A percentile compares a stretch with the other conserved stretches of the same genome.
Evolutionary conservation across 1,140 invertebrate genomes (phyloP).

Genomic region (Episyrphus balteatus): DNA sequence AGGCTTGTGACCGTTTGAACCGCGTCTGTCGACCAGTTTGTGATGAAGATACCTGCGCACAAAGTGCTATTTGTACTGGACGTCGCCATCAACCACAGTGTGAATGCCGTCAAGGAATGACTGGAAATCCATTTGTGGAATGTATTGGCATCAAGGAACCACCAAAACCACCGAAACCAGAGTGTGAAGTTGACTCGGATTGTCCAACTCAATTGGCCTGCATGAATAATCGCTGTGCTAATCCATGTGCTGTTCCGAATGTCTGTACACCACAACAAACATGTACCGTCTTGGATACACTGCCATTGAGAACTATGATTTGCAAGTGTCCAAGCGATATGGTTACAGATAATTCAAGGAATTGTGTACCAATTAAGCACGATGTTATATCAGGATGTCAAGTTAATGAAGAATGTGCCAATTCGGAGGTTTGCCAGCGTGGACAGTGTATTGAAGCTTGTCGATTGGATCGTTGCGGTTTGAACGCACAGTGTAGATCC

Average conservation of each 20-base stretch:
- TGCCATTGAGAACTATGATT: constrained; percentile 67
- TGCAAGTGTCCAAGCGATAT: constrained; percentile 70
- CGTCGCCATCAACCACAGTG: constrained; percentile 68
- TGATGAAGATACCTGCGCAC: constrained; percentile 61
- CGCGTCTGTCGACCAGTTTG: constrained; percentile 74
- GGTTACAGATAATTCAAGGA: constrained; percentile 48
- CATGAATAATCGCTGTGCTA: constrained; percentile 60
- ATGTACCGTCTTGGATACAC: constrained; percentile 65
- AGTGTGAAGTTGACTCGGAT: constrained; percentile 64
- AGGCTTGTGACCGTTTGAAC: constrained; percentile 75
- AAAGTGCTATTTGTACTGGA: constrained; percentile 60
- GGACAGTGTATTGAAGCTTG: constrained; percentile 73
- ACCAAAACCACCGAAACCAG: constrained; percentile 37
- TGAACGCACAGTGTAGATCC: constrained; percentile 72
- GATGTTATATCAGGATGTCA: constrained; percentile 37
- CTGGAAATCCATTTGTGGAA: constrained; percentile 67
- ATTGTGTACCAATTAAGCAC: constrained; percentile 46
- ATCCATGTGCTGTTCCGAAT: constrained; percentile 57
- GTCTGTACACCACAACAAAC: constrained; percentile 63
- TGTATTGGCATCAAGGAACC: constrained; percentile 44
- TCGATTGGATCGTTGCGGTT: constrained; percentile 61
- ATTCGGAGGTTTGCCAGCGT: constrained; percentile 57
- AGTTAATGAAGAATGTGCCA: constrained; percentile 59
- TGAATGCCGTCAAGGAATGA: constrained; percentile 57
- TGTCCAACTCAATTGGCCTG: constrained; percentile 63